Evolutionary conservation across 30 jellyfish, hydroid and myxozoan species (phyloP), one percentile per base, ranked within the genome.

Genomic region (Hydra vulgaris): DNA sequence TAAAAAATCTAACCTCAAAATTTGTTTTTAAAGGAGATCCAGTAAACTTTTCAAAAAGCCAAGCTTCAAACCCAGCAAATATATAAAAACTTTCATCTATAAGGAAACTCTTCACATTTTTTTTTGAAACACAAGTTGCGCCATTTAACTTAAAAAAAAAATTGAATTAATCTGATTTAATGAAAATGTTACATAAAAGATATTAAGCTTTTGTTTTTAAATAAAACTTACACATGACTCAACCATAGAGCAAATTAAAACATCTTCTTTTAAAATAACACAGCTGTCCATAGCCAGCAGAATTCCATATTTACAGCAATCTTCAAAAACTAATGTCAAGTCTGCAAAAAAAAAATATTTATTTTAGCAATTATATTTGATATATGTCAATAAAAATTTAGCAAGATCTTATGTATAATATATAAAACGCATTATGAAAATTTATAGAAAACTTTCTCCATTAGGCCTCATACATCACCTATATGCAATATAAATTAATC

Each of bases 1-100:
- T 15, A 20, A 27, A 15, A 71, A 27, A 71, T 7, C 92, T 82
- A 54, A 88, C 96, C 74, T 88, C 94, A 74, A 88, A 88, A 61
- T 88, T 87, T 1, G 86, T 89, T 55, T 84, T 88, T 72, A 74
- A 89, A 16, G 23, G 77, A 16, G 76, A 78, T 16, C 94, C 89
- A 7, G 87, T 79, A 66, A 88, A 84, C 72, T 67, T 79, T 25
- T 78, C 87, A 52, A 83, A 94, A 66, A 88, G 55, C 96, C 96
- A 88, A 3, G 95, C 89, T 79, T 88, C 89, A 74, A 88, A 83
- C 15, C 94, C 96, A 78, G 86, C 66, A 73, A 88, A 88, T 8
- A 88, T 82, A 25, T 82, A 82, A 26, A 88, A 91, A 74, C 78
- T 75, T 61, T 76, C 66, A 27, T 88, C 89, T 72, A 82, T 56